Conservation (phyloP, 2,888 invertebrate species). For the Calliphora vomitoria region DNA sequence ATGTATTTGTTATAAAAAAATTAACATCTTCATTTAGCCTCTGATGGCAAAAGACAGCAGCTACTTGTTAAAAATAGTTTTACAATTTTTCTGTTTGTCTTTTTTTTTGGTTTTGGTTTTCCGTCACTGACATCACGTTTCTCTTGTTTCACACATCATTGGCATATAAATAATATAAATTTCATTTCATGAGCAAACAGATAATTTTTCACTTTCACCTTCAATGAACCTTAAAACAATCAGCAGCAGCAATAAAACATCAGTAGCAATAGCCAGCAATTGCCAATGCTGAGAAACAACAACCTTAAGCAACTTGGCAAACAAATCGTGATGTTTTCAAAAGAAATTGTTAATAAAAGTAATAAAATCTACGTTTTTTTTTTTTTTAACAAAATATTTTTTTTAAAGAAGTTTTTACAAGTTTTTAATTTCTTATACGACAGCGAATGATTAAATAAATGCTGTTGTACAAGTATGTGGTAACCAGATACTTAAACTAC, state of each 20-base stretch:
- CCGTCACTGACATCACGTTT: slow-evolving; percentile 65
- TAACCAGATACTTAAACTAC: slow-evolving; percentile 30
- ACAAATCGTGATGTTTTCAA: slow-evolving; percentile 39
- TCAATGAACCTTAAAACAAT: slow-evolving; percentile 69
- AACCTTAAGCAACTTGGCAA: slow-evolving; percentile 25
- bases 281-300: slow-evolving; percentile 26
- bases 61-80: slow-evolving; percentile 23
- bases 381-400: not conserved
- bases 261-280: not conserved
- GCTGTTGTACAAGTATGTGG: slow-evolving; percentile 27
- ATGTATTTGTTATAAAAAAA: not conserved
- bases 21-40: slow-evolving; percentile 4
- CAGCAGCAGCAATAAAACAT: not conserved
- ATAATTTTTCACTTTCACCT: slow-evolving; percentile 73
- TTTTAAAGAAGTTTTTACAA: slow-evolving; percentile 38
- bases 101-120: not conserved
- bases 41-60: not conserved
- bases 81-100: slow-evolving; percentile 12
- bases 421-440: slow-evolving; percentile 14
- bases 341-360: slow-evolving; percentile 48
- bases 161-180: slow-evolving; percentile 42
- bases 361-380: slow-evolving; percentile 33
- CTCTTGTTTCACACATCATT: slow-evolving; percentile 62
- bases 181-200: slow-evolving; percentile 46
- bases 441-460: not conserved